Conservation (phyloP, 1,140 invertebrate species). For the Calosoma granatense region DNA sequence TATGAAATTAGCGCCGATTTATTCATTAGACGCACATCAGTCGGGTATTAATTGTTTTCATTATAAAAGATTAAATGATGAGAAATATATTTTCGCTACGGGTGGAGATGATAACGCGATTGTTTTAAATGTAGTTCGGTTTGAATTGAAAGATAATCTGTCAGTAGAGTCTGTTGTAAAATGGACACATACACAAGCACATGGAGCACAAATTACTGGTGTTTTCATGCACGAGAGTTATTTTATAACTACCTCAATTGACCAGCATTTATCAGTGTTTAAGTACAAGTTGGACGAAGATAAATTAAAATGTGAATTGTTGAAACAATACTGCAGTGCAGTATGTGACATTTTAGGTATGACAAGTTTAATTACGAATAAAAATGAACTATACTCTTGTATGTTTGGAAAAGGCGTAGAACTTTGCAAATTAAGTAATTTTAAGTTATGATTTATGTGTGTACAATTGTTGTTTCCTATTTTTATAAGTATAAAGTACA, state of each 20-base stretch:
- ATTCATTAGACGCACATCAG: conserved; percentile 43
- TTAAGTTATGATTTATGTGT: background rate
- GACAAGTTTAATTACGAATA: background rate
- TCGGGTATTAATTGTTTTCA: conserved; percentile 57
- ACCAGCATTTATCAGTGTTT: background rate
- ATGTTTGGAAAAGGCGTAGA: background rate
- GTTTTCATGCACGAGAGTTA: background rate
- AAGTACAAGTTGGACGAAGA: background rate
- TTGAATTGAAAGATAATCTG: background rate
- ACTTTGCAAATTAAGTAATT: background rate
- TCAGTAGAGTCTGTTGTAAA: background rate
- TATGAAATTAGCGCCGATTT: conserved; percentile 29
- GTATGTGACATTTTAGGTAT: background rate
- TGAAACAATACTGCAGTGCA: background rate
- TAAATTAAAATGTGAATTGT: background rate
- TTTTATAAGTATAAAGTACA: background rate
- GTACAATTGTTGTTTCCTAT: background rate
- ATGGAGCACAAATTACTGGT: background rate
- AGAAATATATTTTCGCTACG: conserved; percentile 41
- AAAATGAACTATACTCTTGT: background rate
- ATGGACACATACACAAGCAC: background rate
- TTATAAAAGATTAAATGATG: conserved; percentile 30
- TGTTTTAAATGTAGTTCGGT: conserved; percentile 26
- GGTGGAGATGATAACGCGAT: conserved; percentile 64
- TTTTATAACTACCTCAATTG: background rate